Conservation (phyloP, 1,140 invertebrate species). For the Drosophila triauraria region DNA sequence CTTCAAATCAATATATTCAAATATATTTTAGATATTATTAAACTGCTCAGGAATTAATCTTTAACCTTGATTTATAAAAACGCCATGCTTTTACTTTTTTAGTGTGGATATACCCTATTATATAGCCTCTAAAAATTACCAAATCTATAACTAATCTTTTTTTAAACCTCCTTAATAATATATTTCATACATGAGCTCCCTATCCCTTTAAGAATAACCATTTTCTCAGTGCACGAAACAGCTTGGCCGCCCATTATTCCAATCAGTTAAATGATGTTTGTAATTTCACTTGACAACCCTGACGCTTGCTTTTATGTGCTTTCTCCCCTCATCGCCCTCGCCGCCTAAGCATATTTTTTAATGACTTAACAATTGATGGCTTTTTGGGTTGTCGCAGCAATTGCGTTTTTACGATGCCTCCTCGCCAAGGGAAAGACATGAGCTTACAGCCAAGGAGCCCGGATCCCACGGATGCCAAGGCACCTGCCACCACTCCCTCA, state of each 20-base stretch:
- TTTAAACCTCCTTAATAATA: too few species aligned
- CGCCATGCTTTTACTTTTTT: too few species aligned
- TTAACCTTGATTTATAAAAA: not conserved
- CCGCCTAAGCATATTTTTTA: constrained; percentile 60
- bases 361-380: constrained; percentile 77
- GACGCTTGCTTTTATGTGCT: constrained; percentile 27
- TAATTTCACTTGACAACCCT: constrained; percentile 69
- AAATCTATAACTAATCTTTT: not conserved
- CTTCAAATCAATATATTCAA: too few species aligned
- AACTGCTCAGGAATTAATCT: too few species aligned
- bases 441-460: constrained; percentile 19
- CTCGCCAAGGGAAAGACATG: constrained; percentile 50
- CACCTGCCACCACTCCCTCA: not conserved
- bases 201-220: not conserved
- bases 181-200: not conserved
- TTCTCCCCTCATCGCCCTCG: not conserved
- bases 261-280: constrained; percentile 79
- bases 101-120: too few species aligned
- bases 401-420: constrained; percentile 75
- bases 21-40: too few species aligned
- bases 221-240: constrained; percentile 28
- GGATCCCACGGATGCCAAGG: not conserved
- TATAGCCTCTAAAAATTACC: too few species aligned
- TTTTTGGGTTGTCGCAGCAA: constrained; percentile 65
- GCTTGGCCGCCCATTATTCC: constrained; percentile 48